Evolutionary conservation across 2,113 vertebrate species (phyloP).

Genomic region (Polypterus senegalus): DNA sequence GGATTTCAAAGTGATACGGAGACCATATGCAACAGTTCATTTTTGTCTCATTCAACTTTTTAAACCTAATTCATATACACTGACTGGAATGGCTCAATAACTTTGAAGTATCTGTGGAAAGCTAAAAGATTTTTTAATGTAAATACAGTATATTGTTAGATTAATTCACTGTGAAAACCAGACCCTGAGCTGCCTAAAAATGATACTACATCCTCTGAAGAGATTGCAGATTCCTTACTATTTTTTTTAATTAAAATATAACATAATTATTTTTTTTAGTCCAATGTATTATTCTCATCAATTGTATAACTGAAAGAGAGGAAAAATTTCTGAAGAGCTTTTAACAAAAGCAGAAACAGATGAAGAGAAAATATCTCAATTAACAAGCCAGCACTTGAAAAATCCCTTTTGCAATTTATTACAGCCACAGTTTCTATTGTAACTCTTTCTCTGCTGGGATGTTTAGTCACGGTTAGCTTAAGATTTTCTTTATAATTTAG

Average conservation of each 20-base stretch:
- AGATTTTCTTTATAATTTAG: too few relatives aligned
- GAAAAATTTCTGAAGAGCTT: slow-evolving; percentile 20
- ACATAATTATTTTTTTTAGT: slow-evolving; percentile 26
- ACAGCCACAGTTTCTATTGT: too few relatives aligned
- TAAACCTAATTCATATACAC: slow-evolving; percentile 15
- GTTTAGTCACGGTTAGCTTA: too few relatives aligned
- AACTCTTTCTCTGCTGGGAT: too few relatives aligned
- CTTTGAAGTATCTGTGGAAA: slow-evolving; percentile 14
- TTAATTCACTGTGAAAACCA: slow-evolving; percentile 17
- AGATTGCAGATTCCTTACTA: slow-evolving; percentile 24
- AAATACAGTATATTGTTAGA: slow-evolving; percentile 16
- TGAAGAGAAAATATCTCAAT: slow-evolving; percentile 23
- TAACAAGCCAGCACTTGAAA: slow-evolving; percentile 14
- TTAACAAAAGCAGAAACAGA: slow-evolving; percentile 28
- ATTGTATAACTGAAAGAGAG: slow-evolving; percentile 19
- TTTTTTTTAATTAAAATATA: slow-evolving; percentile 32
- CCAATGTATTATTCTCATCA: slow-evolving; percentile 36
- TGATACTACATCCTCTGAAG: slow-evolving; percentile 18
- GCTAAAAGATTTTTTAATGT: slow-evolving; percentile 19
- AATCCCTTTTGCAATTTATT: background rate
- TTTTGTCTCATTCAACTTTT: slow-evolving; percentile 16
- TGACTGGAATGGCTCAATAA: slow-evolving; percentile 23
- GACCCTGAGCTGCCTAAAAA: slow-evolving; percentile 33
- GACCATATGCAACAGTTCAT: background rate
- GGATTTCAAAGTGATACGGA: slow-evolving; percentile 1